Evolutionary conservation across 2,797 vertebrate genomes (phyloP).

Genomic region (Mormyrus proboscirostris): DNA sequence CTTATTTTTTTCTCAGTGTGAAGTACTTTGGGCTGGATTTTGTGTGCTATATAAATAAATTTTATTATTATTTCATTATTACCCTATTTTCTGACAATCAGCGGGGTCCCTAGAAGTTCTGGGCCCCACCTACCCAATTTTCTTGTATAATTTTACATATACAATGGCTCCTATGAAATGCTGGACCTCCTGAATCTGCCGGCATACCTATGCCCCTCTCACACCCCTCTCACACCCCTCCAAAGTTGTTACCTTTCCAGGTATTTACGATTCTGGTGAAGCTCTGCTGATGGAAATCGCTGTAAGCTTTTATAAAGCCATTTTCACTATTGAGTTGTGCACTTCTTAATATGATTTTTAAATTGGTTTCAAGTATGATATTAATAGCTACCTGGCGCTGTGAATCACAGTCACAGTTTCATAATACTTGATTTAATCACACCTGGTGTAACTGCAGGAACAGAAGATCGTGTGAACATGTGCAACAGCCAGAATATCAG

Average conservation of each 20-base stretch:
- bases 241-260: not conserved
- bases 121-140: not conserved
- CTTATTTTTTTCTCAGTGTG: too few relatives aligned
- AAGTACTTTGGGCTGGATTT: too few relatives aligned
- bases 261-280: not conserved
- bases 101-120: not conserved
- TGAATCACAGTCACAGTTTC: slow-evolving; percentile 20
- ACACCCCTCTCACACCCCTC: not conserved
- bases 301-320: not conserved
- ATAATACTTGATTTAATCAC: not conserved
- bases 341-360: not conserved
- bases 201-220: not conserved
- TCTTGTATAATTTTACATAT: not conserved
- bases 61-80: too few relatives aligned
- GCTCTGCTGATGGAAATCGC: not conserved
- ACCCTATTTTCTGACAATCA: too few relatives aligned
- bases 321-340: not conserved
- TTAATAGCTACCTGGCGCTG: not conserved
- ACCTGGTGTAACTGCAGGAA: not conserved
- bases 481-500: not conserved
- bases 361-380: not conserved
- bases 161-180: not conserved
- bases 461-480: not conserved
- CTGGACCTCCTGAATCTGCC: not conserved
- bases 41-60: too few relatives aligned